Evolutionary conservation across 1,140 invertebrate genomes (phyloP).

Genomic region (Pseudachorutes palmiensis): DNA sequence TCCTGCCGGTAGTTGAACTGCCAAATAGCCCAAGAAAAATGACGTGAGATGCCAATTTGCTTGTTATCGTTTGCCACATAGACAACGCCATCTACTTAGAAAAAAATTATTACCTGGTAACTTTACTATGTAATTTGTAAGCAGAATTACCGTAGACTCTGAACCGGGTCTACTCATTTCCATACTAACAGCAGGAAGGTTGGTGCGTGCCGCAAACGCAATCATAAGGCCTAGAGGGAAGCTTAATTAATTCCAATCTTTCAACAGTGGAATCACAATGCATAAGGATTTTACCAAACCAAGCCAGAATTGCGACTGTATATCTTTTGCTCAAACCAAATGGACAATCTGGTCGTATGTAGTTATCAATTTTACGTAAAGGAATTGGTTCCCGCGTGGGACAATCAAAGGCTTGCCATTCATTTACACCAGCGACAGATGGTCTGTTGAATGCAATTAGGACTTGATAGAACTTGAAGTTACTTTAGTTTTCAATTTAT

Average conservation of each 20-base stretch:
- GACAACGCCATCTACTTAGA: conserved; percentile 43
- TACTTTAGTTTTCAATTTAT: conserved; percentile 17
- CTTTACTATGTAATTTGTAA: no score
- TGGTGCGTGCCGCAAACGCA: conserved; percentile 89
- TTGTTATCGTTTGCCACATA: conserved; percentile 72
- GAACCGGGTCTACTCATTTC: conserved; percentile 53
- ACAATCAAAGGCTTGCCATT: conserved; percentile 39
- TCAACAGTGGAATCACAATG: no score
- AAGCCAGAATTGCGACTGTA: conserved; percentile 75
- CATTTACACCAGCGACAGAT: conserved; percentile 23
- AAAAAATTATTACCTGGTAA: no score
- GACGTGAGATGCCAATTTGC: conserved; percentile 90
- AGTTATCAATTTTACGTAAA: conserved; percentile 76
- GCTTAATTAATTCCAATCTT: no score
- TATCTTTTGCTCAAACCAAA: conserved; percentile 73
- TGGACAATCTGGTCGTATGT: conserved; percentile 75
- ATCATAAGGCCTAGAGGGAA: conserved; percentile 66
- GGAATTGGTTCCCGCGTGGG: conserved; percentile 58
- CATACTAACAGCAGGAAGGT: conserved; percentile 92
- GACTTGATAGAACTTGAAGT: background rate
- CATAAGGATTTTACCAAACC: conserved; percentile 54
- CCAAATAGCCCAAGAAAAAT: conserved; percentile 97
- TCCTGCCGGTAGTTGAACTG: conserved; percentile 97
- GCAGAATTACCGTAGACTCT: conserved; percentile 38
- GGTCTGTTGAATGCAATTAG: conserved; percentile 6